Percentiles rank a stretch among this genome's conserved stretches.
Evolutionary conservation across 2,113 vertebrate genomes (phyloP).

Genomic region (Coptodon bakossiorum): DNA sequence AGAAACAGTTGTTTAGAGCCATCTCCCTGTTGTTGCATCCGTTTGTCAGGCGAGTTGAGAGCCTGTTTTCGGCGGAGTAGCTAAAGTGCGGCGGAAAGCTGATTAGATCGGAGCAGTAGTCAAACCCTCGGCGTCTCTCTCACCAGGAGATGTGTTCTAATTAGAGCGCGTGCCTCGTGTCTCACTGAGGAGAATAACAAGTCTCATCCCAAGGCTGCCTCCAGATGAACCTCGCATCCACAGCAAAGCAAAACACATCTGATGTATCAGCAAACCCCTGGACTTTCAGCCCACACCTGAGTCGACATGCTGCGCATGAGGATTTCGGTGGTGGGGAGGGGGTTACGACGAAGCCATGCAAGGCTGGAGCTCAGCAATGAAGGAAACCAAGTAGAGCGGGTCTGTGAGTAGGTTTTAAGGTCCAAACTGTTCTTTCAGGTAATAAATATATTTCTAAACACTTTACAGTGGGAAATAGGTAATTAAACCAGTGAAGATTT

Average conservation of each 20-base stretch:
- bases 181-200: constrained; percentile 58
- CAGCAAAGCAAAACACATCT: constrained; percentile 27
- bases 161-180: constrained; percentile 47
- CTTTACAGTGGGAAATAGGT: neutral
- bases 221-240: constrained; percentile 6
- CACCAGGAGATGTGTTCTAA: constrained; percentile 65
- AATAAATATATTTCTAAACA: neutral
- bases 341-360: neutral
- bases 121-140: constrained; percentile 39
- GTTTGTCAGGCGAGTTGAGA: constrained; percentile 36
- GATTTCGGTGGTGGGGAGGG: neutral
- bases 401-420: neutral
- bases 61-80: constrained; percentile 18
- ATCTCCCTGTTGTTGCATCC: constrained; percentile 27
- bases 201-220: constrained; percentile 36
- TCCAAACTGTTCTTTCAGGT: neutral
- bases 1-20: constrained; percentile 26
- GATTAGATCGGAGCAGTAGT: constrained; percentile 45
- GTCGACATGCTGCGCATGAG: neutral
- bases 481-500: neutral
- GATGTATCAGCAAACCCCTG: constrained; percentile 23
- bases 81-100: constrained; percentile 36
- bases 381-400: neutral
- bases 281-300: constrained; percentile 38
- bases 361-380: neutral